Evolutionary conservation across 2,888 invertebrate genomes (phyloP).

Genomic region (Tetramorium bicarinatum): DNA sequence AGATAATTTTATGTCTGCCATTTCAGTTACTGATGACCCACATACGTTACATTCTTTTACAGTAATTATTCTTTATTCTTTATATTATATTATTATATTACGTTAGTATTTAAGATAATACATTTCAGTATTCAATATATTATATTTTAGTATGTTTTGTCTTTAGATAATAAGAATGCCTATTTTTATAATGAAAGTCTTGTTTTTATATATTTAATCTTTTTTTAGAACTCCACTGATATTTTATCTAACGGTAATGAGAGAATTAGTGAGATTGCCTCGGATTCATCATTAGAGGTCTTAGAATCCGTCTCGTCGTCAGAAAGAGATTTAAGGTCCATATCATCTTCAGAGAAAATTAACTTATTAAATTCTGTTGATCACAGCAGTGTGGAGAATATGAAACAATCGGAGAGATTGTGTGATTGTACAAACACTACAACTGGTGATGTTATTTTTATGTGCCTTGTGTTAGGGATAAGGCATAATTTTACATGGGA

Average conservation of each 20-base stretch:
- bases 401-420: not conserved
- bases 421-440: slow-evolving; percentile 27
- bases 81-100: too few species aligned
- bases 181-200: too few species aligned
- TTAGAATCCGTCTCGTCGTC: not conserved
- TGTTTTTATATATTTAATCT: too few species aligned
- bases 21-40: not conserved
- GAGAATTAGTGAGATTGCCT: not conserved
- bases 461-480: slow-evolving; percentile 33
- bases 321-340: not conserved
- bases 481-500: slow-evolving; percentile 39
- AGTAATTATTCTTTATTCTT: slow-evolving; percentile 3
- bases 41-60: not conserved
- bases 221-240: not conserved
- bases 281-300: not conserved
- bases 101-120: too few species aligned
- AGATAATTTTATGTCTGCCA: slow-evolving; percentile 18
- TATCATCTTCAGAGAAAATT: not conserved
- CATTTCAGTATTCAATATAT: too few species aligned
- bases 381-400: not conserved
- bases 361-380: not conserved
- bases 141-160: too few species aligned
- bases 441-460: slow-evolving; percentile 30
- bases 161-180: too few species aligned
- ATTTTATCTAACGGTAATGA: slow-evolving; percentile 8